A percentile compares a stretch with the other conserved stretches of the same genome.
phyloP scores from a whole-genome alignment of 2,888 invertebrate species.

The Epirrhoe tristata region DNA sequence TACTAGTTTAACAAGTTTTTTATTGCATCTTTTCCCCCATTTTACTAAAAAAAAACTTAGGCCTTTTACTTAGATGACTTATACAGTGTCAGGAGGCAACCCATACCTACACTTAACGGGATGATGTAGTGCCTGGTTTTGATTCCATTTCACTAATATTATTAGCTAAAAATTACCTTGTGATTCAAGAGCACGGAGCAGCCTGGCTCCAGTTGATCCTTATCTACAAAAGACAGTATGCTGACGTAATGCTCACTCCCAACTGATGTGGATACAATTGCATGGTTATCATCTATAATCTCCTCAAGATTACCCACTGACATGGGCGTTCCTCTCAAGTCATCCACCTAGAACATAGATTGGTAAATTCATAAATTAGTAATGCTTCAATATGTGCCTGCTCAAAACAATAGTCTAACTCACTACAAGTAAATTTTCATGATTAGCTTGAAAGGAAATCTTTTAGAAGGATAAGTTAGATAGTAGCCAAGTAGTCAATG shows the following conservation, averaged over 20 bases:
- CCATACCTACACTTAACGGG: too few relatives aligned
- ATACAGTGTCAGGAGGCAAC: too few relatives aligned
- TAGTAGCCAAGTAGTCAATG: neutral
- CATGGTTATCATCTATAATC: constrained; percentile 99
- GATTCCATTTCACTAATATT: too few relatives aligned
- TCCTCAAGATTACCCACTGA: constrained; percentile 99
- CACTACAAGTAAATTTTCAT: neutral
- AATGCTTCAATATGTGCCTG: neutral
- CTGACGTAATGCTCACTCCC: constrained; percentile 99
- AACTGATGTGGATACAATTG: constrained; percentile 99
- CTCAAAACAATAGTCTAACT: neutral
- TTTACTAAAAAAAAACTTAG: too few relatives aligned
- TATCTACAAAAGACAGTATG: constrained; percentile 99
- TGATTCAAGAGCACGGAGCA: constrained; percentile 99
- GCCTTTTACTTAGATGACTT: too few relatives aligned
- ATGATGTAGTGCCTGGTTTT: too few relatives aligned
- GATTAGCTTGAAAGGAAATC: neutral
- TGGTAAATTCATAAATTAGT: too few relatives aligned
- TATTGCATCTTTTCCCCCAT: too few relatives aligned
- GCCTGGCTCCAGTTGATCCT: constrained; percentile 99
- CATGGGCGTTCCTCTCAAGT: constrained; percentile 99
- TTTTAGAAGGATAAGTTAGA: neutral
- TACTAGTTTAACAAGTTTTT: too few relatives aligned
- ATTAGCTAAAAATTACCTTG: too few relatives aligned
- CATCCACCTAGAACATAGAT: constrained; percentile 89